Base-by-base conservation (phyloP, 1,140 invertebrate species). In the Thaumetopoea pityocampa region DNA sequence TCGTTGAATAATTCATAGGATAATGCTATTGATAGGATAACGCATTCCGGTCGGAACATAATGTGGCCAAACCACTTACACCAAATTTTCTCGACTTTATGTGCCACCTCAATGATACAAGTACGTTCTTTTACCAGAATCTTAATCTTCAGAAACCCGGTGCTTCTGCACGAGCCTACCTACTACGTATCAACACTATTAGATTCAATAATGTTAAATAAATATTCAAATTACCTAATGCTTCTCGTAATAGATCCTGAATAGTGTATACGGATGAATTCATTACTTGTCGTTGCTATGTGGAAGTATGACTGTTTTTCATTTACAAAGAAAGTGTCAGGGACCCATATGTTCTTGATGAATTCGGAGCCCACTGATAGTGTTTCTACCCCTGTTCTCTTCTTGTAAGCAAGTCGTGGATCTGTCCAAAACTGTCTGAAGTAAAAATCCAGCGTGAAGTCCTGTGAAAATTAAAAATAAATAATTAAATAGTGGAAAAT, bases 251-350 rank as follows among this genome's bases (percentile, higher is more conserved):
- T 96, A 74, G 94, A 94, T 63, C 96, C 96, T 51, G 94, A 95
- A 85, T 96, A 92, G 87, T 96, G 93, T 78, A 98, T 97, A 62
- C 96, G 90, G 86, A 98, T 96, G 89, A 98, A 97, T 88, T 98
- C 96, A 88, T 98, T 97, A 86, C 93, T 96, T 66, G 97, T 98
- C 72, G 97, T 99, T 57, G 97, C 96, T 87, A 95, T 94, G 88
- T 99, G 97, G 89, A 98, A 98, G 89, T 97, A 97, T 51, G 96
- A 97, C 87, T 96, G 96, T 88, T 98, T 98, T 88, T 98, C 97
- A 85, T 98, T 99, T 67, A 95, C 96, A 88, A 98, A 98, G 88
- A 98, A 98, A 53, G 97, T 98, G 87, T 99, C 97, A 56, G 97
- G 97, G 70, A 98, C 95, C 97, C 97, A 98, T 83, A 98, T 96